Percentiles rank a stretch among this genome's conserved stretches.
These are phyloP conservation scores for Celastrina argiolus DNA, from an alignment of 2,888 invertebrate species.

Conservation along the genomic window DNA sequence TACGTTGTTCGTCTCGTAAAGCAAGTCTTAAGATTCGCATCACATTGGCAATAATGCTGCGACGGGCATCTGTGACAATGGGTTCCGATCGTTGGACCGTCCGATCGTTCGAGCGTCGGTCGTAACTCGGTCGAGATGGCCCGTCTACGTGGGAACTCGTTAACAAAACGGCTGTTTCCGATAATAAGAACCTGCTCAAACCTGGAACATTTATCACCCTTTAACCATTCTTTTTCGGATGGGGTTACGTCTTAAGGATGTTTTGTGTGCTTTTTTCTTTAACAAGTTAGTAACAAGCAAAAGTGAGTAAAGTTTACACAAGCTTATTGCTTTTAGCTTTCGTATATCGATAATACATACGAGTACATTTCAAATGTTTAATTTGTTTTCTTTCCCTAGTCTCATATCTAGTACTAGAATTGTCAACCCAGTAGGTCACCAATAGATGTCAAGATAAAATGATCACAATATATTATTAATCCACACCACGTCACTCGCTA, in stretches of 20 bases:
- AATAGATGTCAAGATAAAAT: no score
- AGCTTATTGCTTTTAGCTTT: no score
- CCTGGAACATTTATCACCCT: not conserved
- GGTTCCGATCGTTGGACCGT: constrained; percentile 12
- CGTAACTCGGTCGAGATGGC: constrained; percentile 50
- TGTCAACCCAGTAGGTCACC: no score
- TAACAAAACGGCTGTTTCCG: constrained; percentile 44
- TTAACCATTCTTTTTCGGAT: not conserved
- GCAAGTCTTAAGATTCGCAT: constrained; percentile 47
- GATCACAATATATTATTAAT: no score
- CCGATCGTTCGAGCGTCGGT: constrained; percentile 32
- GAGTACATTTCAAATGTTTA: no score
- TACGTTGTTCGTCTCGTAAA: not conserved
- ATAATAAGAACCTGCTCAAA: constrained; percentile 13
- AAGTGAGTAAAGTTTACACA: not conserved
- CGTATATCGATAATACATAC: no score
- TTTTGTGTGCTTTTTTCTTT: not conserved
- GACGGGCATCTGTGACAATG: constrained; percentile 49
- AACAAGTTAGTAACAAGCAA: not conserved
- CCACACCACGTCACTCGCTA: no score
- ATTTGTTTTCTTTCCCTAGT: no score
- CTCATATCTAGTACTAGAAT: no score
- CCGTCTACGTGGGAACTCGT: constrained; percentile 47
- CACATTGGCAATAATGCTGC: constrained; percentile 53
- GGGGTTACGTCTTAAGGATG: not conserved